Evolutionary conservation across 1,140 invertebrate genomes (phyloP), one percentile per base, ranked within the genome.

Genomic region (Ceratosolen solmsi): DNA sequence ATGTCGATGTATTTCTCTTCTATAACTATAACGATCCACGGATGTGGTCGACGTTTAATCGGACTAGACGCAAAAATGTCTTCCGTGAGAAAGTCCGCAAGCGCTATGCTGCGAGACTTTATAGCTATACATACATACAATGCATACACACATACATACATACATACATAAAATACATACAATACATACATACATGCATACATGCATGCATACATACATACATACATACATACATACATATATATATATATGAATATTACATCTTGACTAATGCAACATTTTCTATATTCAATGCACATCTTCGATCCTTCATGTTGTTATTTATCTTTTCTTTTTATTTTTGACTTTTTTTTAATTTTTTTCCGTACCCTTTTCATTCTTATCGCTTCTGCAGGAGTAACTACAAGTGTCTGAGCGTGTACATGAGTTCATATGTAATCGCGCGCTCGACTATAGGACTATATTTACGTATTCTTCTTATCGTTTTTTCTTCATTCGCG

Each of bases 31-130:
- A 88, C 88, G 89, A 90, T 87, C 89, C 86, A 87, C 89, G 90
- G 90, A 91, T 91, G 90, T 91, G 90, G 90, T 91, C 87, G 82
- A 82, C 84, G 86, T 88, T 91, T 90, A 90, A 91, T 91, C 90
- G 88, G 85, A 86, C 86, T 86, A 86, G 84, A 85, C 84, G 87
- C 86, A 91, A 90, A 90, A 90, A 87, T 90, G 84, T 88, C 89
- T 91, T 91, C 90, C 90, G 90, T 91, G 90, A 91, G 90, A 91
- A 90, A 89, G 83, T 86, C 80, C 80, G 33, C 51, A 9, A 33
- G 36, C 60, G 70, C 81, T 82, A 56, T 84, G 41, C 65, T 54
- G 63, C 49, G 60, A 63, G 81, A 78, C 41, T 83, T 80, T 82
- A 75, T 72, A 75, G 76, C 79, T 33, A 70, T 80, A 56, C 33